phyloP scores from a whole-genome alignment of 2,888 invertebrate genomes.

The Caenorhabditis macrosperma region DNA sequence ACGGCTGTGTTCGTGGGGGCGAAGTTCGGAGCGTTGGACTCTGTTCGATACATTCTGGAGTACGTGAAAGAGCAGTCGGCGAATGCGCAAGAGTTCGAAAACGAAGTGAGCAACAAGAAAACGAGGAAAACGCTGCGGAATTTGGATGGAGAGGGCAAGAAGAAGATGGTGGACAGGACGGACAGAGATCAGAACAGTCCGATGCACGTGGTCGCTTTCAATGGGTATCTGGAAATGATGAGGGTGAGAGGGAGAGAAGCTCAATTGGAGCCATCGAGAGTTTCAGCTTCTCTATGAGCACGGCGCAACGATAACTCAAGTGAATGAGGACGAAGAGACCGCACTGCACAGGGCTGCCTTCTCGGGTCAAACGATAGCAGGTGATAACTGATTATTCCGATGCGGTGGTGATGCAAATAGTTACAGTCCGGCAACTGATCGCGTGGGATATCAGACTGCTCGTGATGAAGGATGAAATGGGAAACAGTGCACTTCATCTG shows the following conservation, averaged over 20 bases:
- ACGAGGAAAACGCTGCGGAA: slow-evolving; percentile 21
- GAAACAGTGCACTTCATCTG: slow-evolving; percentile 82
- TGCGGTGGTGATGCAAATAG: not conserved
- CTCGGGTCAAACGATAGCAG: slow-evolving; percentile 75
- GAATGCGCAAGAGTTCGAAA: not conserved
- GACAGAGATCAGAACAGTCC: slow-evolving; percentile 82
- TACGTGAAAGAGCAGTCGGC: slow-evolving; percentile 19
- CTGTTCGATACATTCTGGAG: slow-evolving; percentile 55
- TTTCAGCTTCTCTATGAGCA: slow-evolving; percentile 80
- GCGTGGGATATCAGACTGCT: slow-evolving; percentile 66
- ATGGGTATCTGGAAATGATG: slow-evolving; percentile 72
- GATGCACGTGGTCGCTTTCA: slow-evolving; percentile 82
- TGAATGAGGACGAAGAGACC: slow-evolving; percentile 82
- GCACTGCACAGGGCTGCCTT: slow-evolving; percentile 82
- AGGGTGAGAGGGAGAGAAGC: slow-evolving; percentile 23
- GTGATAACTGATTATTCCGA: no score
- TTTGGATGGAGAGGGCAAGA: slow-evolving; percentile 30
- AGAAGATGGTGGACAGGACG: slow-evolving; percentile 80
- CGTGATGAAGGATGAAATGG: slow-evolving; percentile 67
- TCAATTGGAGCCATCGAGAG: not conserved
- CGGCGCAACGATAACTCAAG: slow-evolving; percentile 81
- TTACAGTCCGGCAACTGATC: slow-evolving; percentile 59
- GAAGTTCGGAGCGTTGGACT: slow-evolving; percentile 61
- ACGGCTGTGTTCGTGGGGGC: slow-evolving; percentile 65
- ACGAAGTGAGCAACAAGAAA: not conserved